Base-by-base conservation (phyloP, 2,888 invertebrate species). In the Callyntrura guangdongensis region DNA sequence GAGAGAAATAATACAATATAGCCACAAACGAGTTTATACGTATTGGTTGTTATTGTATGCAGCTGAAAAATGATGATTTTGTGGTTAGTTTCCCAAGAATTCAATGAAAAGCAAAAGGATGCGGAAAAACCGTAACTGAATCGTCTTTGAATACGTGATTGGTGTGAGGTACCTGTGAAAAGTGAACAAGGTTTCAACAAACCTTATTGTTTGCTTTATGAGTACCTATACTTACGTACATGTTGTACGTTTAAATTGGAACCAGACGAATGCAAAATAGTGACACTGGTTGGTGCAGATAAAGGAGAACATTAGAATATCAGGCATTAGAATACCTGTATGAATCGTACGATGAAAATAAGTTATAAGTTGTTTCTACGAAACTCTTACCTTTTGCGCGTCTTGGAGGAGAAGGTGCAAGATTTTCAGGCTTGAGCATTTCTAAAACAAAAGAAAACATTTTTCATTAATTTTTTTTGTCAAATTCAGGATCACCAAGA, bases 321-420 rank as follows among this genome's bases (percentile, higher is more conserved):
- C 59, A 59, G 56, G n/a, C 9, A 56, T 11, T 56, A 56, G n/a
- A n/a, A n/a, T n/a, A n/a, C n/a, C n/a, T n/a, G 36, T 36, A 36
- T 36, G 36, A 36, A 6, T 36, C 3, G 6, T 36, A 36, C 6
- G 36, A 36, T 36, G 36, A 2, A 36, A 36, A 36, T 36, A 36
- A 36, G 6, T 36, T 36, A 6, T 36, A n/a, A n/a, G n/a, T 36
- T 36, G 3, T 2, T 72, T n/a, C 45, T 45, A 6, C 3, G 8
- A 72, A 5, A 72, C 27, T 20, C 84, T 86, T 74, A 86, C 86
- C 86, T 86, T 86, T 86, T 36, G 27, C 53, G 8, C 86, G 86
- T 22, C 86, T 47, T 25, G 86, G 79, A 17, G 86, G 86, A 53
- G 61, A 79, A 3, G 86, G 86, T n/a, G 79, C 79, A 5, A 53